Base-by-base conservation (phyloP, 2,888 invertebrate species). In the Coelinius sp. region DNA sequence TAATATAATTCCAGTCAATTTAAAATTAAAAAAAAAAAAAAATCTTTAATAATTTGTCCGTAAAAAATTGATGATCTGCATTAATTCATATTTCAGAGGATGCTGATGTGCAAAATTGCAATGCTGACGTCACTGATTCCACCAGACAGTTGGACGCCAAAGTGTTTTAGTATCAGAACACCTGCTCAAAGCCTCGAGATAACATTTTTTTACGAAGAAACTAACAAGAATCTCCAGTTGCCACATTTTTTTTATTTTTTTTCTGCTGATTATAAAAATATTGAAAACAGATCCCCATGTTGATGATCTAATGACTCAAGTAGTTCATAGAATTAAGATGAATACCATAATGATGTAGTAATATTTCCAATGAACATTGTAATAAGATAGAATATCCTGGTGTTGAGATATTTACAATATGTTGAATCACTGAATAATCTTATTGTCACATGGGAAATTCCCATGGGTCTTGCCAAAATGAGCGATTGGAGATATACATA, bases 291-390 rank as follows among this genome's bases (percentile, higher is more conserved):
- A 59, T 35, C 59, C 24, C 25, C 12, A 17, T 14, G 17, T n/a
- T 17, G 20, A 35, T 59, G 59, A 59, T 59, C 59, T 59, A 59
- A 59, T 59, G 59, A 68, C 68, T 76, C 66, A n/a, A n/a, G 63
- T 17, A 10, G 38, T 64, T 70, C 64, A 38, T 64, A 6, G 20
- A 24, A 24, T 14, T 64, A 38, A 27, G 14, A 24, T 7, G 35
- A 65, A 59, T 20, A 44, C 12, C n/a, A 41, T 25, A 24, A 31
- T 17, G n/a, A 59, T 67, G 31, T 49, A 22, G 49, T 20, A n/a
- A 49, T 70, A 31, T 31, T 31, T 35, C 24, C n/a, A 12, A 44
- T 46, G 12, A 59, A 35, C 27, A 5, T 41, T 1, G 49, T 24
- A 22, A 69, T 63, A 12, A 27, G 56, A 71, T 49, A 27, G n/a